These are phyloP conservation scores for Phylloscopus whistleri DNA, from an alignment of 2,113 vertebrate genomes.

Conservation along the genomic window DNA sequence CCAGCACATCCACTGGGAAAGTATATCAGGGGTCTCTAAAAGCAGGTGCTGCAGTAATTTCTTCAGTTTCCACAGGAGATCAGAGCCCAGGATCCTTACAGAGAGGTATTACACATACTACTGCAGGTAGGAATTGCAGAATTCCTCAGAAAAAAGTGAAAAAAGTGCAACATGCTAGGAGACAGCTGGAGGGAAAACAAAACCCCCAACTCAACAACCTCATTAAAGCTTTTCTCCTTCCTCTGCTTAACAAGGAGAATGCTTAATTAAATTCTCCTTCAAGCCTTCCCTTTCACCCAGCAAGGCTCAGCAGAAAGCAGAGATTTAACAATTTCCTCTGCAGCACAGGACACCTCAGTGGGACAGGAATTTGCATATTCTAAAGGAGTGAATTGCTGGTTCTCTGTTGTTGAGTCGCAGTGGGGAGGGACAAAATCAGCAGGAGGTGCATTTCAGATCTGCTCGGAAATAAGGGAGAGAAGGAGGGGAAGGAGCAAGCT, in stretches of 20 bases:
- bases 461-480: background rate
- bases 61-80: background rate
- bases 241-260: conserved; percentile 16
- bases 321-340: background rate
- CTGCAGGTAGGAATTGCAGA: background rate
- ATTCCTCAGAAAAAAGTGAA: background rate
- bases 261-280: conserved; percentile 31
- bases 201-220: background rate
- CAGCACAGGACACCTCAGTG: background rate
- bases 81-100: background rate
- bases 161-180: background rate
- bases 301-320: background rate
- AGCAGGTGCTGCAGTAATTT: background rate
- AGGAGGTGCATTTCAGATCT: background rate
- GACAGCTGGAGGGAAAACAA: background rate
- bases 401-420: background rate
- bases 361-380: background rate
- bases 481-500: background rate
- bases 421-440: background rate
- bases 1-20: background rate
- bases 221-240: conserved; percentile 23
- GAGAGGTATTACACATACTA: background rate
- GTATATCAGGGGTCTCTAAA: background rate
- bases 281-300: background rate
- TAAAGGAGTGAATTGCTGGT: background rate